Evolutionary conservation across 2,113 vertebrate genomes (phyloP).

Genomic region (Tinamus guttatus): DNA sequence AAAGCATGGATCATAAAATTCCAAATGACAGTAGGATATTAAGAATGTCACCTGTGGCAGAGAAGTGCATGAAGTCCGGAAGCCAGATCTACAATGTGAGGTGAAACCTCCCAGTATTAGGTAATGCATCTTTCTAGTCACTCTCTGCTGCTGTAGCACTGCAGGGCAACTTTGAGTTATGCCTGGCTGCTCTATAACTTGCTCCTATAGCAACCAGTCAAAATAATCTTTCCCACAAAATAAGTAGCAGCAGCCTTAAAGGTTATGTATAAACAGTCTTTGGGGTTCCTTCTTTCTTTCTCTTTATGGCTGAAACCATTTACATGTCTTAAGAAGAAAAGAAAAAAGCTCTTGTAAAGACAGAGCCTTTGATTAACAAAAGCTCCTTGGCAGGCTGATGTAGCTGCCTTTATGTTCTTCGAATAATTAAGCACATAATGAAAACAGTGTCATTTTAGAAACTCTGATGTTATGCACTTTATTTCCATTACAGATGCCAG

Average conservation of each 20-base stretch:
- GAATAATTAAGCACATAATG: slow-evolving; percentile 40
- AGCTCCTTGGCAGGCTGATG: slow-evolving; percentile 41
- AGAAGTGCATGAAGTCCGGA: background rate
- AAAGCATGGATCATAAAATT: background rate
- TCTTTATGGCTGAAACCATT: slow-evolving; percentile 21
- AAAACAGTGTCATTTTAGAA: slow-evolving; percentile 59
- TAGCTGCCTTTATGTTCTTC: slow-evolving; percentile 64
- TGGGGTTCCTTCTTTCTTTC: slow-evolving; percentile 49
- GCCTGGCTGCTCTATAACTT: background rate
- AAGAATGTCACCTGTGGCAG: background rate
- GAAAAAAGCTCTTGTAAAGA: slow-evolving; percentile 54
- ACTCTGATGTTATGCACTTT: background rate
- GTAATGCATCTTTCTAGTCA: background rate
- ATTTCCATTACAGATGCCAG: slow-evolving; percentile 8
- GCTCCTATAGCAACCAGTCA: background rate
- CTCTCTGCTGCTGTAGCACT: background rate
- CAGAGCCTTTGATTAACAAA: slow-evolving; percentile 64
- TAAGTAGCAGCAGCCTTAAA: slow-evolving; percentile 2
- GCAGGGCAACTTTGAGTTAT: background rate
- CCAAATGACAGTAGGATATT: background rate
- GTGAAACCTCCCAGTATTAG: background rate
- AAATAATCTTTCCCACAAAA: slow-evolving; percentile 26
- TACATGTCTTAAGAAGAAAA: slow-evolving; percentile 53
- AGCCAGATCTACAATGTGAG: background rate
- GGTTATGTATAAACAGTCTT: background rate